phyloP scores from a whole-genome alignment of 2,113 vertebrate species.

The Phoxinus phoxinus region DNA sequence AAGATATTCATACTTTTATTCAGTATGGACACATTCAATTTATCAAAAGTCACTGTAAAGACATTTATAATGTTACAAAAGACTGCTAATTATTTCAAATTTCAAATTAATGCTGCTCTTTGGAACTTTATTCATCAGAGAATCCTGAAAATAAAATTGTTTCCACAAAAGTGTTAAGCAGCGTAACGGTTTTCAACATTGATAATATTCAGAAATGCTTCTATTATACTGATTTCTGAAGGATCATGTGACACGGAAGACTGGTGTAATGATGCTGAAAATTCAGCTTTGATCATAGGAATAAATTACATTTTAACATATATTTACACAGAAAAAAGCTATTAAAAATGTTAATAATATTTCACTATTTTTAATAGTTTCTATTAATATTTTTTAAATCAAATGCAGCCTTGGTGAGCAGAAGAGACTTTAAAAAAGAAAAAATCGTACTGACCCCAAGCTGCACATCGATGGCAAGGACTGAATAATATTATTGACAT shows the following conservation, averaged over 20 bases:
- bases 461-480: not conserved
- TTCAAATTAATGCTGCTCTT: not conserved
- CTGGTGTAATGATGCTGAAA: not conserved
- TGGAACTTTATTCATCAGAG: not conserved
- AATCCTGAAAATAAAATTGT: not conserved
- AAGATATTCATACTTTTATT: too few relatives aligned
- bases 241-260: not conserved
- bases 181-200: not conserved
- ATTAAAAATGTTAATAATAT: not conserved
- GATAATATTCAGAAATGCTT: not conserved
- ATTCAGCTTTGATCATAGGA: not conserved
- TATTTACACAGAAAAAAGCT: not conserved
- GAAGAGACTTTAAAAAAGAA: not conserved
- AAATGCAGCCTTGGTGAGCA: not conserved
- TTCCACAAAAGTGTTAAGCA: not conserved
- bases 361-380: not conserved
- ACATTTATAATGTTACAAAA: too few relatives aligned
- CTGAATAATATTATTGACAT: not conserved
- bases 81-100: not conserved
- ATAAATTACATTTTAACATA: not conserved
- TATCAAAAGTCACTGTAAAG: too few relatives aligned
- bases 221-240: not conserved
- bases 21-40: too few relatives aligned
- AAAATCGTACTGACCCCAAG: too few relatives aligned
- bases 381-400: not conserved